Conservation (phyloP, 2,797 vertebrate species). For the Malacoctenus gilli region DNA sequence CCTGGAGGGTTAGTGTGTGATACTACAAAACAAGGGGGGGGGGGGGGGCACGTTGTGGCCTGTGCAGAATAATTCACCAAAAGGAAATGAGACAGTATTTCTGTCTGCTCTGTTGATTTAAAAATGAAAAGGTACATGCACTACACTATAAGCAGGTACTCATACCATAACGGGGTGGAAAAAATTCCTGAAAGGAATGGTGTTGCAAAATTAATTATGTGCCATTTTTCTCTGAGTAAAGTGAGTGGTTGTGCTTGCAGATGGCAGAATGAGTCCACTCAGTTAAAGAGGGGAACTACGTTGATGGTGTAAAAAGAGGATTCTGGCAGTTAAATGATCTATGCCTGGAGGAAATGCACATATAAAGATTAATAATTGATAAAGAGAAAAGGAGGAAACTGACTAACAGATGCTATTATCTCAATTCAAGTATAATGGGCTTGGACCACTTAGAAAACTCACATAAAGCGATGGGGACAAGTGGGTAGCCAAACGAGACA, state of each 20-base stretch:
- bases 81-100: conserved; percentile 27
- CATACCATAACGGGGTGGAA: background rate
- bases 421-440: conserved; percentile 57
- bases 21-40: conserved; percentile 20
- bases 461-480: background rate
- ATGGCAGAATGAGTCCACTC: conserved; percentile 6
- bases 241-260: conserved; percentile 24
- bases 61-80: conserved; percentile 50
- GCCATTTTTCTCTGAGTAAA: background rate
- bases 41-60: conserved; percentile 23
- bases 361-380: conserved; percentile 68
- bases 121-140: conserved; percentile 17
- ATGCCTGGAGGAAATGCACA: conserved; percentile 55
- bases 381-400: conserved; percentile 45
- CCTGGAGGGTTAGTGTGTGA: too few species aligned
- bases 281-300: conserved; percentile 23
- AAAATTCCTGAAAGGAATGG: conserved; percentile 15
- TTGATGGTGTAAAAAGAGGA: conserved; percentile 21
- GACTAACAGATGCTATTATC: conserved; percentile 67
- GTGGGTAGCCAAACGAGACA: conserved; percentile 14
- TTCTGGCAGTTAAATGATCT: conserved; percentile 51
- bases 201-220: conserved; percentile 19
- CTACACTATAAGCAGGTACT: conserved; percentile 4
- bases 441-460: conserved; percentile 19
- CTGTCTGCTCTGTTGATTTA: conserved; percentile 39